Base-by-base conservation (phyloP, 1,140 invertebrate genomes). In the Melipona quadrifasciata region DNA sequence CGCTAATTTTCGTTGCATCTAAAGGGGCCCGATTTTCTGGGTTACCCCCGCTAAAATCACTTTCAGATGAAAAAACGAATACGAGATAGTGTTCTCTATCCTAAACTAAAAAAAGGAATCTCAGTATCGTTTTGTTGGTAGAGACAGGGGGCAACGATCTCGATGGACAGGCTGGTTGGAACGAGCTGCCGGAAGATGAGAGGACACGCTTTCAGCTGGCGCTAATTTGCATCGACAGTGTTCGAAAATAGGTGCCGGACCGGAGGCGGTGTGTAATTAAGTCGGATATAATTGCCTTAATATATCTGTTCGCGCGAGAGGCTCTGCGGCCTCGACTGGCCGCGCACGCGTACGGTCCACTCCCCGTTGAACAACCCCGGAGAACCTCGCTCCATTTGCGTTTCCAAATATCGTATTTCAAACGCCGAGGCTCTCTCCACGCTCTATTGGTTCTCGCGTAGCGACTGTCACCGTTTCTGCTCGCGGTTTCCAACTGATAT, bases 231-330 rank as follows among this genome's bases (percentile, higher is more conserved):
- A 76, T 82, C 31, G 73, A 76, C 73, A 57, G 58, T 4, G 61
- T 82, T 74, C 51, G 61, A 82, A 79, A 79, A 78, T 71, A 78
- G 75, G 17, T 11, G 84, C 6, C 74, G 85, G 85, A 82, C 86
- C 81, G 86, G 84, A 79, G 73, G 82, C 53, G 58, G 79, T 68
- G 72, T 75, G 90, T 90, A 91, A 91, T 91, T 92, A 91, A 83
- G 86, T 84, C 80, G 86, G 84, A 92, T 88, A 90, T 90, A 91
- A 92, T 92, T 92, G 91, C 89, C 79, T 58, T 92, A 92, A 91
- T 91, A 88, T 84, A 78, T 83, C 82, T 71, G 67, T 79, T 61
- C 51, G 75, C 51, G 75, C 72, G 72, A 67, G 31, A 6, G 39
- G 39, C 39, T 51, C 47, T 17, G 71, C 10, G 70, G 51, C 31